Conservation (phyloP, 2,888 invertebrate genomes). For the Oxycera nigricornis region DNA sequence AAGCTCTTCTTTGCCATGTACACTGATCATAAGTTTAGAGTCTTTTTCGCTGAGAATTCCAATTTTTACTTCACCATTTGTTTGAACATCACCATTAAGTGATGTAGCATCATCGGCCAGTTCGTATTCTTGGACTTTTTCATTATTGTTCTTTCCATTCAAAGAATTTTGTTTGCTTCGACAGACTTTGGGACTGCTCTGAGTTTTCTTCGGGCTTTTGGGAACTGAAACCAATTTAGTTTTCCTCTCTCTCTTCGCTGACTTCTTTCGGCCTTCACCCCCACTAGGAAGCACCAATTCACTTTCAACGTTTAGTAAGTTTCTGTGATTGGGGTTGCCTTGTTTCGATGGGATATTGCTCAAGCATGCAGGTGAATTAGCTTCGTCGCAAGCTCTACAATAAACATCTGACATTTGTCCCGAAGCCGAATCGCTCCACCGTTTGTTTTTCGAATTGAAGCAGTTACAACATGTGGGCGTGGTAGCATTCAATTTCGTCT, state of each 20-base stretch:
- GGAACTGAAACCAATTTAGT: neutral
- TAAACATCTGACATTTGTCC: constrained; percentile 69
- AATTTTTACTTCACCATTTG: constrained; percentile 61
- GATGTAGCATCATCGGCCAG: constrained; percentile 65
- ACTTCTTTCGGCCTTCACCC: constrained; percentile 50
- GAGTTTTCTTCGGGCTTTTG: constrained; percentile 1
- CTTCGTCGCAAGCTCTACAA: constrained; percentile 62
- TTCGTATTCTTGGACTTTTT: constrained; percentile 64
- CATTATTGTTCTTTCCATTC: constrained; percentile 51
- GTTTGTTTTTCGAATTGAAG: constrained; percentile 57
- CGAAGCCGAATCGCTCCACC: constrained; percentile 57
- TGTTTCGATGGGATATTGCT: constrained; percentile 59
- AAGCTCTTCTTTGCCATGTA: constrained; percentile 75
- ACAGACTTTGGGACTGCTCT: neutral
- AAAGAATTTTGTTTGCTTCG: constrained; percentile 45
- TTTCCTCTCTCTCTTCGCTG: constrained; percentile 49
- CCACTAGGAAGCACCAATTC: constrained; percentile 56
- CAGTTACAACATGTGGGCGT: constrained; percentile 61
- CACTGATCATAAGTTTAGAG: constrained; percentile 63
- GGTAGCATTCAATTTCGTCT: constrained; percentile 58
- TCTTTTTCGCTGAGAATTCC: constrained; percentile 63
- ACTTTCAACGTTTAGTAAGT: constrained; percentile 59
- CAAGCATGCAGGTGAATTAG: constrained; percentile 63
- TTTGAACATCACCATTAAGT: constrained; percentile 57
- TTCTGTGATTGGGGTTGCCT: constrained; percentile 56